A percentile compares a stretch with the other conserved stretches of the same genome.
phyloP scores from a whole-genome alignment of 92 coral and sea anemone genomes.

The Diadumene lineata region DNA sequence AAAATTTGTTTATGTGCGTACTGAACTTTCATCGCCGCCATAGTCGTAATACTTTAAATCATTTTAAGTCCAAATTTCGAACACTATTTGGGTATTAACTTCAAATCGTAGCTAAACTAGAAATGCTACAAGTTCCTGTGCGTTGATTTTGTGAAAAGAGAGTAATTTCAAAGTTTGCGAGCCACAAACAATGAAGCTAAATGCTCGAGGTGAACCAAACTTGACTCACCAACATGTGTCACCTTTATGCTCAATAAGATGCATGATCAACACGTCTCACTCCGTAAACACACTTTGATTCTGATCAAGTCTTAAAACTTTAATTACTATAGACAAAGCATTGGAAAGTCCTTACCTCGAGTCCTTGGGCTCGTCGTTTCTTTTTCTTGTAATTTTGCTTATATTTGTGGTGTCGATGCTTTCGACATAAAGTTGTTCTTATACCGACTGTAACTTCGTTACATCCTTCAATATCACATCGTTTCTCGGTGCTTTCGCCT shows the following conservation, averaged over 20 bases:
- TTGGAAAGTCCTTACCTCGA: slow-evolving; percentile 49
- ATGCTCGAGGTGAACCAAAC: slow-evolving; percentile 12
- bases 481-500: slow-evolving; percentile 49
- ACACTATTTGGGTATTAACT: background rate
- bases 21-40: slow-evolving; percentile 3
- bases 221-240: slow-evolving; percentile 35
- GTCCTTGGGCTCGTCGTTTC: slow-evolving; percentile 79
- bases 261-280: background rate
- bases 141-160: background rate
- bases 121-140: background rate
- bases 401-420: slow-evolving; percentile 96
- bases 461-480: slow-evolving; percentile 96
- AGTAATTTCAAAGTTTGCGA: slow-evolving; percentile 4
- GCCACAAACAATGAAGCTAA: slow-evolving; percentile 27
- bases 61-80: background rate
- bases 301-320: background rate
- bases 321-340: background rate
- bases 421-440: slow-evolving; percentile 88
- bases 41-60: background rate
- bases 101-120: background rate
- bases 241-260: slow-evolving; percentile 16
- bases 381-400: slow-evolving; percentile 98
- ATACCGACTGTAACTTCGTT: slow-evolving; percentile 88
- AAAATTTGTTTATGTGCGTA: background rate
- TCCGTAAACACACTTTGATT: background rate